phyloP scores from a whole-genome alignment of 2,797 vertebrate genomes.

The Octomys mimax region DNA sequence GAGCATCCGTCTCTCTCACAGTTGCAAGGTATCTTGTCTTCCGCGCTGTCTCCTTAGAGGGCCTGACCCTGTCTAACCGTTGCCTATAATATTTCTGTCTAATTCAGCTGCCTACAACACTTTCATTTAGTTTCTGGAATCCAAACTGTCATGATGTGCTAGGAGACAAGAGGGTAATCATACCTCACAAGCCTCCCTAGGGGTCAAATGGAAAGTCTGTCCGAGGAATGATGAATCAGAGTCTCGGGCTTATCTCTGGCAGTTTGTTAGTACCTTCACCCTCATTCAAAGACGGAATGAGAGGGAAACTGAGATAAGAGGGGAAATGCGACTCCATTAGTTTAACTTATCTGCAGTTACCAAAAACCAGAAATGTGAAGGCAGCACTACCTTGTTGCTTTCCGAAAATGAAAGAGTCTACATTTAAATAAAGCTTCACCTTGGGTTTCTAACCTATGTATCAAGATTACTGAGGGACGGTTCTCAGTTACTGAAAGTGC shows the following conservation, averaged over 20 bases:
- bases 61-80: too few relatives aligned
- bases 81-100: too few relatives aligned
- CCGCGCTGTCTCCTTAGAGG: too few relatives aligned
- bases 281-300: not conserved
- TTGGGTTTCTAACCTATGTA: not conserved
- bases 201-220: not conserved
- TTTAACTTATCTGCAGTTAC: not conserved
- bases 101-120: too few relatives aligned
- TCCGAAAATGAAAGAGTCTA: conserved; percentile 16
- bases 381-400: not conserved
- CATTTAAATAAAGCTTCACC: not conserved
- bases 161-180: not conserved
- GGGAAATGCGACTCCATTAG: not conserved
- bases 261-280: not conserved
- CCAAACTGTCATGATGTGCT: not conserved
- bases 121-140: not conserved
- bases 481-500: not conserved
- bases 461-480: conserved; percentile 9
- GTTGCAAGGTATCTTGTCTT: too few relatives aligned
- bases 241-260: not conserved
- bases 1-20: too few relatives aligned
- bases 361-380: not conserved
- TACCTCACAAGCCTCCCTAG: not conserved
- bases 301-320: not conserved
- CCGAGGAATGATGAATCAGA: not conserved